Percentiles rank a stretch among this genome's conserved stretches.
phyloP scores from a whole-genome alignment of 2,888 invertebrate genomes.

The Amblyjoppa fuscipennis region DNA sequence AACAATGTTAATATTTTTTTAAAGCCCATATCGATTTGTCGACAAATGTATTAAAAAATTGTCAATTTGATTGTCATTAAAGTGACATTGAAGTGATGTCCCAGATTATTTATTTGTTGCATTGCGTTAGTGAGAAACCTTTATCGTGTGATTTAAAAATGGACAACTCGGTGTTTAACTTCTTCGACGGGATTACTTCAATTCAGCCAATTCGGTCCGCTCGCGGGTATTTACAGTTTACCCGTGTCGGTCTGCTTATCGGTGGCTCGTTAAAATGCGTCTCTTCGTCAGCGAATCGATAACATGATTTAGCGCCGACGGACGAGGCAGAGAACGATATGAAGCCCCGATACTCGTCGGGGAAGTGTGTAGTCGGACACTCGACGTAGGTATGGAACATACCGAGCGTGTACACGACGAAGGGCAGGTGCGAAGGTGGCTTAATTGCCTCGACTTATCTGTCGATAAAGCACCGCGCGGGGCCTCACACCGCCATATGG shows the following conservation, averaged over 20 bases:
- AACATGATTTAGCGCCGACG: conserved; percentile 66
- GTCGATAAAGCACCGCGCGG: conserved; percentile 72
- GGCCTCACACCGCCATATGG: conserved; percentile 75
- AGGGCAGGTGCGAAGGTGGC: conserved; percentile 72
- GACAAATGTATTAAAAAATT: neutral
- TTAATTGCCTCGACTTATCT: conserved; percentile 79
- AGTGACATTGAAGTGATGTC: conserved; percentile 11
- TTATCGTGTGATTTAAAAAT: neutral
- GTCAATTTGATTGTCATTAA: conserved; percentile 31
- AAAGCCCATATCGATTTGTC: neutral
- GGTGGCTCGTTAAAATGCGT: conserved; percentile 70
- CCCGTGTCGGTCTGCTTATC: conserved; percentile 63
- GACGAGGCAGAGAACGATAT: conserved; percentile 3
- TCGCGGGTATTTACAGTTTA: conserved; percentile 9
- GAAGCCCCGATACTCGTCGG: conserved; percentile 7
- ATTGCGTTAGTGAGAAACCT: neutral
- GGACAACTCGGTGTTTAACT: neutral
- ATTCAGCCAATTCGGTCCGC: neutral
- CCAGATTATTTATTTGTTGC: neutral
- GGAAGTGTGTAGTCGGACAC: conserved; percentile 37
- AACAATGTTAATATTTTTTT: neutral
- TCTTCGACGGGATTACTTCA: conserved; percentile 1
- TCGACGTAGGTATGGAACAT: conserved; percentile 13
- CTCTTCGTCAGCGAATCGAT: conserved; percentile 68
- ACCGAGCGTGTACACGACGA: conserved; percentile 32